Base-by-base conservation (phyloP, 1,140 invertebrate species). In the Leptinotarsa undecemlineata region DNA sequence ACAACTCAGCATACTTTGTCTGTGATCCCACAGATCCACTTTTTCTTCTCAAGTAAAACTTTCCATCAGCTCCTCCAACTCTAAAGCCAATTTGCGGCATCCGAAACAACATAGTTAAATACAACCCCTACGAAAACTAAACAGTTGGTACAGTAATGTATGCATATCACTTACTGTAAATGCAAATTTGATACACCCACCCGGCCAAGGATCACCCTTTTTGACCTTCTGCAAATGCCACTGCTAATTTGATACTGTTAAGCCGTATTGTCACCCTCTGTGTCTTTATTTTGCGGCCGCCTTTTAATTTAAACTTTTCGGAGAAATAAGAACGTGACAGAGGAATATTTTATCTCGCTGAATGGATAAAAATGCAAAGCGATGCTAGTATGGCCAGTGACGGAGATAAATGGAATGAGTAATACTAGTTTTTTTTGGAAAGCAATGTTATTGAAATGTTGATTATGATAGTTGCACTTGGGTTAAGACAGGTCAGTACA, bases 121-220 rank as follows among this genome's bases (percentile, higher is more conserved):
- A 14, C 60, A 48, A 19, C 71, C 71, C 71, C 33, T 19, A 20
- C 47, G 33, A 19, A 63, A 19, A 61, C 61, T 5, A 48, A 64
- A 47, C 60, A 57, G 57, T 71, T 71, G 21, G 48, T 23, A 48
- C 51, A 23, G 21, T 63, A 79, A 79, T 79, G 69, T 80, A 80
- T 80, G 78, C 74, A 80, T 80, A 80, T 80, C 78, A 76, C 71
- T 80, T 80, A 80, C 78, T 80, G 78, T 80, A 80, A 80, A 80
- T 80, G 78, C 77, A 80, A 80, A 80, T 79, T 73, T 64, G 73
- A 68, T 66, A 74, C 78, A 72, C 71, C 75, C 71, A 70, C 51
- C 51, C 51, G 68, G 48, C 67, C 4, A 20, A 14, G 26, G 60
- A 26, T 68, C 72, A 57, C 63, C 72, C 72, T 51, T 68, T 62